A percentile compares a stretch with the other conserved stretches of the same genome.
Evolutionary conservation across 2,797 vertebrate genomes (phyloP).

Genomic region (Coccyzus lansbergi): DNA sequence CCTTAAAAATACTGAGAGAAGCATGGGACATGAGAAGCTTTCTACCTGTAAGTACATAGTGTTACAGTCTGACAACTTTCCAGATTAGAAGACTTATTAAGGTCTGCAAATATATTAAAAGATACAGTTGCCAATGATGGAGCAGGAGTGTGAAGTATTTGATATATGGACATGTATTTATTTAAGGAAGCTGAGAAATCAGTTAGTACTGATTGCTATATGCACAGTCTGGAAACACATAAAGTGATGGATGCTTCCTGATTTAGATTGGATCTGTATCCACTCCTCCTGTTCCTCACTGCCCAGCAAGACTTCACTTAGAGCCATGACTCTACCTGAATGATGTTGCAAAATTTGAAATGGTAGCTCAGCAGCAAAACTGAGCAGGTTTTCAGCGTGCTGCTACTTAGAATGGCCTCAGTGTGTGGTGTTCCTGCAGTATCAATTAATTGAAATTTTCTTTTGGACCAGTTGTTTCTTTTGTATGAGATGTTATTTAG

Average conservation of each 20-base stretch:
- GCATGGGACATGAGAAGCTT: neutral
- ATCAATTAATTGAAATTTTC: neutral
- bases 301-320: neutral
- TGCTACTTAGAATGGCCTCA: neutral
- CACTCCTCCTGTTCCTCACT: neutral
- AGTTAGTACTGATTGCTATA: neutral
- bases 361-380: neutral
- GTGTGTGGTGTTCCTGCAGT: fast-evolving
- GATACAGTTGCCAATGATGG: neutral
- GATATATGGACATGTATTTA: neutral
- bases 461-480: neutral
- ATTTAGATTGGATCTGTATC: neutral
- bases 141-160: neutral
- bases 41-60: fast-evolving
- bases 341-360: neutral
- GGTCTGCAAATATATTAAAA: neutral
- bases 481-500: neutral
- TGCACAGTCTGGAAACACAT: neutral
- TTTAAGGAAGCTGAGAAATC: neutral
- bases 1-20: neutral
- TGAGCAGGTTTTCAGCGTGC: fast-evolving
- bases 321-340: neutral
- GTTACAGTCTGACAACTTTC: neutral
- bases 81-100: neutral
- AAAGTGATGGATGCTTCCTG: neutral